Base-by-base conservation (phyloP, 2,888 invertebrate species). In the Parnassius glacialis region DNA sequence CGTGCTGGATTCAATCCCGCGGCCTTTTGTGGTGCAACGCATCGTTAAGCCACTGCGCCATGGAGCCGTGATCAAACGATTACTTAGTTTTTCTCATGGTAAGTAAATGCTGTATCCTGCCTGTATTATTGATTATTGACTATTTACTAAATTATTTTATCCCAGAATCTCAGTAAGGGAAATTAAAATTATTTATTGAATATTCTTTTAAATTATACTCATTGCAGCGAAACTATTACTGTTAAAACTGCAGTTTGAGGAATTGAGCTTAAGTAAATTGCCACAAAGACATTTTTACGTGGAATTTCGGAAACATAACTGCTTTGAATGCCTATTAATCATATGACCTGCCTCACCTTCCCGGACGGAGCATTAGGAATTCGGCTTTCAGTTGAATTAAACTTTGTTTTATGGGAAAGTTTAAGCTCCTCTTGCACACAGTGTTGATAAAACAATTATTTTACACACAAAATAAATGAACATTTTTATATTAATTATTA, bases 311-410 rank as follows among this genome's bases (percentile, higher is more conserved):
- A 58, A 45, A 48, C 25, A 41, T 58, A 58, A 62, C 58, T 34
- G 55, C 52, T 53, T 58, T 44, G 54, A 51, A 51, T 48, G 42
- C 41, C 34, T 52, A 62, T 62, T 55, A 11, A 52, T 62, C 58
- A 62, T 45, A 45, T 42, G 50, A 62, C 58, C 45, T 41, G 45
- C n/a, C 58, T 25, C 55, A 62, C 44, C 62, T 62, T 52, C 7
- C 57, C 53, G 55, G 2, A 41, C 16, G 16, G 48, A n/a, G 50
- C 43, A 62, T 62, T 62, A 53, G 48, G 52, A 48, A 44, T 53
- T 52, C 41, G 61, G 64, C 65, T 64, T 65, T 65, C 59, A 65
- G 59, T 43, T 13, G 59, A 45, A 65, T 65, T 65, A 64, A 58
- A 56, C 42, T 44, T 41, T 53, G 52, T 48, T 65, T 63, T 62